Evolutionary conservation across 2,888 invertebrate species (phyloP).

Genomic region (Leucophora obtusa): DNA sequence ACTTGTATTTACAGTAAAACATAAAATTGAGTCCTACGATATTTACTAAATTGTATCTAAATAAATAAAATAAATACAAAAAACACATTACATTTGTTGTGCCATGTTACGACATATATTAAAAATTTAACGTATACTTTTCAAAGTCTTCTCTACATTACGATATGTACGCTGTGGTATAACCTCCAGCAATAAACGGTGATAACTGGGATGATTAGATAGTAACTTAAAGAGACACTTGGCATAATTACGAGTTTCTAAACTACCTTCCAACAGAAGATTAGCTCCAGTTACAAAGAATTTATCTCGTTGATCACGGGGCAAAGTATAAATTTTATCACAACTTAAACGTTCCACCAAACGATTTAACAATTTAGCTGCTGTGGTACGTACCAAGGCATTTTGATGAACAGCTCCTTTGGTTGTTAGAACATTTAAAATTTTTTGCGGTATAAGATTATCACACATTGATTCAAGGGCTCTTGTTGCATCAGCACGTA

Average conservation of each 20-base stretch:
- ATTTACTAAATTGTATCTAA: background rate
- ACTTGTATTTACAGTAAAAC: background rate
- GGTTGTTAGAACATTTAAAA: constrained; percentile 83
- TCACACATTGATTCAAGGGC: constrained; percentile 91
- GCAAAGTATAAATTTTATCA: constrained; percentile 85
- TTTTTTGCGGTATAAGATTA: constrained; percentile 84
- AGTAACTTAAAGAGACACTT: constrained; percentile 87
- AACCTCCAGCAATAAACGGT: constrained; percentile 87
- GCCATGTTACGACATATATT: no score
- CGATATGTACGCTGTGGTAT: constrained; percentile 88
- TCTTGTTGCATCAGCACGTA: constrained; percentile 89
- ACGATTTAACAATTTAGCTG: constrained; percentile 87
- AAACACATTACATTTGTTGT: no score
- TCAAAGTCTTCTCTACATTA: constrained; percentile 89
- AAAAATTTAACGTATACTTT: constrained; percentile 70
- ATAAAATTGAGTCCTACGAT: background rate
- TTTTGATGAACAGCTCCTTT: constrained; percentile 91
- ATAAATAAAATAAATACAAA: background rate
- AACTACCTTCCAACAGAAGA: constrained; percentile 90
- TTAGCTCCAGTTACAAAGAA: constrained; percentile 90
- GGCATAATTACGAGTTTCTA: constrained; percentile 90
- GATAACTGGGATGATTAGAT: constrained; percentile 86
- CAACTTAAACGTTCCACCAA: constrained; percentile 87
- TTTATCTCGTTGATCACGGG: constrained; percentile 88
- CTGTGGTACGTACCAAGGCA: constrained; percentile 90